These are phyloP conservation scores for Ridgeia piscesae DNA, from an alignment of 1,140 invertebrate species.

Conservation along the genomic window DNA sequence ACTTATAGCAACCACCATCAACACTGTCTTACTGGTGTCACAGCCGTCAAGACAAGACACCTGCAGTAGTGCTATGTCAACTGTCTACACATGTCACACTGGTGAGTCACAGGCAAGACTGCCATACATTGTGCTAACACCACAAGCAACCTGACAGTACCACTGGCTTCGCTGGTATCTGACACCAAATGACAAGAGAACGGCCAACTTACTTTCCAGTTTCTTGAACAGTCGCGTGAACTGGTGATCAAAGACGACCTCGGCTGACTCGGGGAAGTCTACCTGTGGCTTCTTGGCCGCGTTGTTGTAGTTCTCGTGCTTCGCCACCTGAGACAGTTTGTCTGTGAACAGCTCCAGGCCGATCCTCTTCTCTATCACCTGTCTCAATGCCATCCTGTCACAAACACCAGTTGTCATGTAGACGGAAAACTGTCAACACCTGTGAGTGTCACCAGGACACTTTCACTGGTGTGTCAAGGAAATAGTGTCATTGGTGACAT, in stretches of 20 bases:
- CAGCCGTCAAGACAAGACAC: too few relatives aligned
- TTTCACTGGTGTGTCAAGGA: too few relatives aligned
- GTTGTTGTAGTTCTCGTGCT: slow-evolving; percentile 86
- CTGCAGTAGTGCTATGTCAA: too few relatives aligned
- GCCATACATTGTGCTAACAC: too few relatives aligned
- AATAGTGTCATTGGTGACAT: too few relatives aligned
- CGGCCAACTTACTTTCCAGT: slow-evolving; percentile 57
- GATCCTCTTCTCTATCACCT: slow-evolving; percentile 87
- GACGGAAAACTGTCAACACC: too few relatives aligned
- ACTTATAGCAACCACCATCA: not conserved
- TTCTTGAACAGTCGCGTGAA: slow-evolving; percentile 80
- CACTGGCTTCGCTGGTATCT: not conserved
- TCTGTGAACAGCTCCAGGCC: slow-evolving; percentile 87
- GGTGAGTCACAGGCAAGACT: too few relatives aligned
- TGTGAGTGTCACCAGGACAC: too few relatives aligned
- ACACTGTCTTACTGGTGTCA: too few relatives aligned
- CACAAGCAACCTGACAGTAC: too few relatives aligned
- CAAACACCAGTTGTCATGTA: slow-evolving; percentile 26
- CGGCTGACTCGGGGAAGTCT: slow-evolving; percentile 70
- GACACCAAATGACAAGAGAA: not conserved
- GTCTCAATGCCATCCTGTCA: slow-evolving; percentile 73
- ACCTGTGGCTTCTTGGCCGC: slow-evolving; percentile 92
- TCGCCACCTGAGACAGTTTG: slow-evolving; percentile 81
- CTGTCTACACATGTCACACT: too few relatives aligned
- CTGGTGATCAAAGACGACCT: slow-evolving; percentile 91